Evolutionary conservation across 1,140 invertebrate genomes (phyloP), one percentile per base, ranked within the genome.

Genomic region (Choristoneura fumiferana): DNA sequence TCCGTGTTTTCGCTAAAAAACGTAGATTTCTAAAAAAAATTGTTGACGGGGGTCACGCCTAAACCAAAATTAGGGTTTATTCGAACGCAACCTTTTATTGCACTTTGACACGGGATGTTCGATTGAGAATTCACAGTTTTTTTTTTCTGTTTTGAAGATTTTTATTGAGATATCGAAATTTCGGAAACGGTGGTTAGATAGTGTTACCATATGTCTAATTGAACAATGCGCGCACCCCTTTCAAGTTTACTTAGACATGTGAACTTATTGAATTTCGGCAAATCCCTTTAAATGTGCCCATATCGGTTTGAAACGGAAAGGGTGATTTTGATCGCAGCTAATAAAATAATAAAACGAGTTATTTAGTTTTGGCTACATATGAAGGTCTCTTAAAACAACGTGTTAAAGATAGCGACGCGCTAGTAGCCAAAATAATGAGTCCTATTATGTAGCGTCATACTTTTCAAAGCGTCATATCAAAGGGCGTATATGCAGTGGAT

Each of bases 1-100:
- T 57, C 40, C 39, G 62, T 62, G 76, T 79, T 81, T 80, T 65
- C 40, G 65, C 58, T 65, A 73, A 82, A 83, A 88, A 89, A 71
- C 81, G 72, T 77, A 77, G 80, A 84, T 73, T 80, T 75, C 61
- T 71, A 65, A 87, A 86, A 84, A n/a, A 84, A 80, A 78, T 70
- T 76, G 84, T 81, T 89, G 85, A 89, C 76, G 82, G 82, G 85
- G 85, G 84, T 87, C 84, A 85, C 81, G 81, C 84, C 81, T 72
- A 60, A 76, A 77, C 81, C 83, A 67, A 87, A 88, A 88, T 88
- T 87, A 87, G 78, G 79, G 78, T 79, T 80, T 85, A 78, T 76
- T 79, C 68, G 75, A 65, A 74, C 62, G 71, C 77, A 82, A 86
- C 81, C 81, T 84, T 81, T 82, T 71, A 78, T 78, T 84, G 85